phyloP scores from a whole-genome alignment of 2,888 invertebrate genomes.

The Physocephala rufipes region DNA sequence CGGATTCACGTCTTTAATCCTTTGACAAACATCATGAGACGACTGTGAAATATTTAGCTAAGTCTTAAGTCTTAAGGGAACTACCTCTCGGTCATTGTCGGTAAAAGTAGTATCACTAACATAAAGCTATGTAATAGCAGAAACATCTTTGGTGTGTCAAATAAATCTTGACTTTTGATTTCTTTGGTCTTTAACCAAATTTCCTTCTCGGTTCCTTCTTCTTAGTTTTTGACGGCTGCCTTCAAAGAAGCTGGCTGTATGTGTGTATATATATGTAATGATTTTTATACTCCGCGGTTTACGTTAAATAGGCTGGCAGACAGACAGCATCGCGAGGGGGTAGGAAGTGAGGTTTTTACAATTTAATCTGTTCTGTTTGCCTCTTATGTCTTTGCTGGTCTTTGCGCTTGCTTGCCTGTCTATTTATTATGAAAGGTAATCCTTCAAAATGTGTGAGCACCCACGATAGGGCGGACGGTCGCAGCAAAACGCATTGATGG shows the following conservation, averaged over 20 bases:
- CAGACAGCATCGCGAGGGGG: no score
- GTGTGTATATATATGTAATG: no score
- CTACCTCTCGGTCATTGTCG: constrained; percentile 39
- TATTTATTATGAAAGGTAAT: constrained; percentile 32
- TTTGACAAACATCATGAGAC: neutral
- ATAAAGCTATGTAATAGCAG: no score
- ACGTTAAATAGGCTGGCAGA: neutral
- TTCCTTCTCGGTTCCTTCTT: constrained; percentile 21
- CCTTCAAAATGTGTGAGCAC: constrained; percentile 36
- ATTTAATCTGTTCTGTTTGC: constrained; percentile 32
- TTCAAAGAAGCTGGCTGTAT: neutral
- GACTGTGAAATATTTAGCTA: neutral
- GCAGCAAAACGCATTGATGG: neutral
- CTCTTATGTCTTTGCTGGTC: no score
- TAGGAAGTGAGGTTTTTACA: constrained; percentile 35
- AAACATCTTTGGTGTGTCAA: constrained; percentile 32
- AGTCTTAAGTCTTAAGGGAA: constrained; percentile 25
- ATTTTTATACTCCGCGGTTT: neutral
- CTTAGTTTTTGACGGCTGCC: neutral
- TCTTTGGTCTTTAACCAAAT: constrained; percentile 8
- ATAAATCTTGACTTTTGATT: constrained; percentile 41
- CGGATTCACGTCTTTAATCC: neutral
- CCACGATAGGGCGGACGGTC: neutral
- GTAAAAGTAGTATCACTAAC: neutral
- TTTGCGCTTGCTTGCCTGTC: constrained; percentile 11